These are phyloP conservation scores for Portunus trituberculatus DNA, from an alignment of 1,140 invertebrate species.

Conservation along the genomic window DNA sequence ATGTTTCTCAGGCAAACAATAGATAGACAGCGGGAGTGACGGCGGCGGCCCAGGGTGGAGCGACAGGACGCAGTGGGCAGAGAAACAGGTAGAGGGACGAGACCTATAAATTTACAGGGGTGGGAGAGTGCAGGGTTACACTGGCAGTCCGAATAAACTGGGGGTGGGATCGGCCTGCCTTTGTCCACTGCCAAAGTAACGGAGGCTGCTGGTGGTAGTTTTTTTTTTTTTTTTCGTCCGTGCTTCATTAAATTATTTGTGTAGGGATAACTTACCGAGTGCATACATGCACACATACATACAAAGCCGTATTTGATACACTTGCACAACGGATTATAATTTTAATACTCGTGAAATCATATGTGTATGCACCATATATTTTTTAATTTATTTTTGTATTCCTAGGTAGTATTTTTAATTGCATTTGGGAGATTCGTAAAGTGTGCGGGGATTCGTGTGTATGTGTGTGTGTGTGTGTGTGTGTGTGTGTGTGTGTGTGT, in stretches of 20 bases:
- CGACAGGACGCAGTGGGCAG: not conserved
- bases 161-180: not conserved
- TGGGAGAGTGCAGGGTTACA: not conserved
- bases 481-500: not conserved
- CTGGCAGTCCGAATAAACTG: not conserved
- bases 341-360: not conserved
- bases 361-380: not conserved
- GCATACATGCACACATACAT: not conserved
- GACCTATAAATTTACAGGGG: not conserved
- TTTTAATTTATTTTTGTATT: not conserved
- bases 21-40: slow-evolving; percentile 18
- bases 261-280: not conserved
- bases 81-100: not conserved
- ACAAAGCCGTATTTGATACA: too few relatives aligned
- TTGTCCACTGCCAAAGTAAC: not conserved
- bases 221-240: not conserved
- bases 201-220: not conserved
- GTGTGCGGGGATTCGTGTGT: not conserved
- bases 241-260: not conserved
- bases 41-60: not conserved
- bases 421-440: not conserved
- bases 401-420: not conserved
- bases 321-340: not conserved
- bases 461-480: slow-evolving; percentile 7
- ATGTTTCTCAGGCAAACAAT: slow-evolving; percentile 1